Base-by-base conservation (phyloP, 2,113 vertebrate genomes). In the Erpornis zantholeuca region DNA sequence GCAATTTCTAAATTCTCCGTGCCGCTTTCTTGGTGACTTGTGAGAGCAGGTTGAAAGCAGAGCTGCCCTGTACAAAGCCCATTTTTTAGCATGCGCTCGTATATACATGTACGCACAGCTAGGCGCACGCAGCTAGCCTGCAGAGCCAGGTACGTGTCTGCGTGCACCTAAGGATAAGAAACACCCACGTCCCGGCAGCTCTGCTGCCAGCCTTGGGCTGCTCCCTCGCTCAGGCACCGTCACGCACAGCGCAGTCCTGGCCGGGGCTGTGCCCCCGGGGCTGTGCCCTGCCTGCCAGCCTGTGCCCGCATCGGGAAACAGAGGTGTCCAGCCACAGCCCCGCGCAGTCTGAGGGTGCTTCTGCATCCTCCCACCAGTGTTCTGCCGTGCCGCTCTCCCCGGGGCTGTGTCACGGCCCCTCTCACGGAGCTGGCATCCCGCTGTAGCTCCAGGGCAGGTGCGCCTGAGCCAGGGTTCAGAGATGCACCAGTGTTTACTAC, bases 161-260 rank as follows among this genome's bases (percentile, higher is more conserved):
- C 7, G 6, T 3, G 15, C 7, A 4, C 12, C 4, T 10, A 14
- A 10, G 15, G 12, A 10, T 12, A 3, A 8, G 44, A 14, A 78
- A 7, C 56, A 78, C 7, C 6, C 1, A 0, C 0, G 1, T 31
- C 40, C 54, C 64, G 40, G 45, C 25, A 56, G 65, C n/a, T 8
- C 24, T 1, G 0, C 45, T 10, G 24, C 79, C 5, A 7, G 2
- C 17, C 16, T 15, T 15, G n/a, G 19, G 6, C 36, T 35, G 8
- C 7, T 38, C 31, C 36, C 8, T 15, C 0, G 0, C 9, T 2
- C 8, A 6, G 23, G 10, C 15, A 0, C 2, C 15, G 75, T 10
- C 23, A 29, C 17, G 36, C 81, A 3, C 9, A 28, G 36, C 18
- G n/a, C n/a, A n/a, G n/a, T 31, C 28, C 6, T 1, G 68, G 24